phyloP scores from a whole-genome alignment of 2,888 invertebrate genomes.

The Ptychoptera albimana region DNA sequence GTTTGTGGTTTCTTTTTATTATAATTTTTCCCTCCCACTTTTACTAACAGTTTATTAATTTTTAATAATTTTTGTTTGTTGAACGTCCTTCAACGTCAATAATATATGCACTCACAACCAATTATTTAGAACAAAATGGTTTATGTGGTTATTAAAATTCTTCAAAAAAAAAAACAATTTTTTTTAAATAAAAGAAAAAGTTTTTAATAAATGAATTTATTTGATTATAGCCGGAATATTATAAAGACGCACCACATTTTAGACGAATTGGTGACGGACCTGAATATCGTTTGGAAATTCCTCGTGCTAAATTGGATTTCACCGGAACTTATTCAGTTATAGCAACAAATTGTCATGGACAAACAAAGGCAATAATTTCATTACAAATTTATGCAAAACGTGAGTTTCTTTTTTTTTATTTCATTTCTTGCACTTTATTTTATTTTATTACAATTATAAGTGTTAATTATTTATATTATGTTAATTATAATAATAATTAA shows the following conservation, averaged over 20 bases:
- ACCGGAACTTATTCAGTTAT: slow-evolving; percentile 77
- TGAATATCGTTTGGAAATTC: slow-evolving; percentile 69
- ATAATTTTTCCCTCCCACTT: not conserved
- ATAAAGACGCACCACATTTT: slow-evolving; percentile 72
- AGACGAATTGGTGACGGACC: slow-evolving; percentile 56
- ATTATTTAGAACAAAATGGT: no score
- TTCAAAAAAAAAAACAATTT: not conserved
- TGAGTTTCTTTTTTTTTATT: slow-evolving; percentile 23
- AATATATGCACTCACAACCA: no score
- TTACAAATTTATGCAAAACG: slow-evolving; percentile 74
- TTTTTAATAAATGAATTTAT: not conserved
- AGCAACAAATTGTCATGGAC: slow-evolving; percentile 67
- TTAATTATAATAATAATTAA: not conserved
- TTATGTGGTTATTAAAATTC: no score
- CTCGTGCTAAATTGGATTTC: slow-evolving; percentile 70
- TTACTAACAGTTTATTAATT: not conserved
- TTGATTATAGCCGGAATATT: slow-evolving; percentile 62
- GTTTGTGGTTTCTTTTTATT: no score
- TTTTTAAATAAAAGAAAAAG: not conserved
- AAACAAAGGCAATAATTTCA: slow-evolving; percentile 73
- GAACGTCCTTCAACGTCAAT: not conserved
- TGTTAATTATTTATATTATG: not conserved
- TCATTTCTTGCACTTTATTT: no score
- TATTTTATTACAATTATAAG: not conserved
- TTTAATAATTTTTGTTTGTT: not conserved